These are phyloP conservation scores for Chironomus striatipennis DNA, from an alignment of 1,140 invertebrate genomes.

Conservation along the genomic window DNA sequence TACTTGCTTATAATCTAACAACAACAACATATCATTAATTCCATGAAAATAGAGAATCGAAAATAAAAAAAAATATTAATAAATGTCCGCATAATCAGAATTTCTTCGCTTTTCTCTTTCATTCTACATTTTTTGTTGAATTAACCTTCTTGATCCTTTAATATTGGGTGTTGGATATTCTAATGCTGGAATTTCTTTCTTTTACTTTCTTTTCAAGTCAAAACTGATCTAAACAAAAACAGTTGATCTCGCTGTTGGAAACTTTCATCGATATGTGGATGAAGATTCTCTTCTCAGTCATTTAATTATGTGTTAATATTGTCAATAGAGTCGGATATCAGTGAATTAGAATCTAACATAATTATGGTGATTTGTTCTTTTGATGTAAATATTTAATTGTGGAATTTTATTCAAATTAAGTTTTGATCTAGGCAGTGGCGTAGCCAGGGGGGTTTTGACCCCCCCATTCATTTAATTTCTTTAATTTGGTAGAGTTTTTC, in stretches of 20 bases:
- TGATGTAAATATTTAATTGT: no score
- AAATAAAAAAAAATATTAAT: background rate
- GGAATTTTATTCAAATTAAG: no score
- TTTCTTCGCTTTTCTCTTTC: background rate
- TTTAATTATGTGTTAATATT: slow-evolving; percentile 2
- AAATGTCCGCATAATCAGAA: slow-evolving; percentile 3
- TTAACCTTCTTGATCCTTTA: background rate
- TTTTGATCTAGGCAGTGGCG: no score
- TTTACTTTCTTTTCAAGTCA: no score
- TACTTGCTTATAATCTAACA: background rate
- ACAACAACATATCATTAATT: background rate
- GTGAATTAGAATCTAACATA: no score
- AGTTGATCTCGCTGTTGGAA: background rate
- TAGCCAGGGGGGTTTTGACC: no score
- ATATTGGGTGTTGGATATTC: background rate
- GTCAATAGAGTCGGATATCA: background rate
- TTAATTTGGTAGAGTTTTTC: no score
- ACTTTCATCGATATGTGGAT: background rate
- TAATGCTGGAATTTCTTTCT: no score
- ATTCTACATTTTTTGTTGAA: background rate
- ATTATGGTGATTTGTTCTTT: no score
- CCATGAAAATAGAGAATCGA: no score
- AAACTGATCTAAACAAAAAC: no score
- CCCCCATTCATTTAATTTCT: no score
- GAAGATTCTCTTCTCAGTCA: background rate